Percentiles rank a stretch among this genome's conserved stretches.
Conservation (phyloP, 2,888 invertebrate genomes). For the Dynastes grantii region DNA sequence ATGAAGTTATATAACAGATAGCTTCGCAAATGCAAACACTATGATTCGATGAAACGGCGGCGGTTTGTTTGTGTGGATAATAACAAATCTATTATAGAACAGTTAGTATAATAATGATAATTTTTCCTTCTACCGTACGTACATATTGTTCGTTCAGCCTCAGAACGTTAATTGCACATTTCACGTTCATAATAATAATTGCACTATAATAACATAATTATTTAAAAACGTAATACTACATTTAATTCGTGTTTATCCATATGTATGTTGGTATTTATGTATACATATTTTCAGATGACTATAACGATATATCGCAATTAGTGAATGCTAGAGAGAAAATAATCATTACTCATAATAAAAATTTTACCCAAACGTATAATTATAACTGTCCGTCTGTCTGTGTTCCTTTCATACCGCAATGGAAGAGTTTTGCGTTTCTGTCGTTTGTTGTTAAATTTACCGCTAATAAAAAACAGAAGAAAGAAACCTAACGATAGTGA, state of each 20-base stretch:
- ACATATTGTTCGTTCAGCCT: conserved; percentile 13
- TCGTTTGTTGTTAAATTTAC: conserved; percentile 21
- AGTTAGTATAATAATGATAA: conserved; percentile 18
- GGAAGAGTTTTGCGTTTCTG: conserved; percentile 3
- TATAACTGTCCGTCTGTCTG: conserved; percentile 39
- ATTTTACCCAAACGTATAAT: conserved; percentile 33
- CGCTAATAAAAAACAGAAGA: conserved; percentile 16
- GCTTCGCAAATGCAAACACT: background rate
- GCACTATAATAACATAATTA: conserved; percentile 46
- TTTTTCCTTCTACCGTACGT: conserved; percentile 16
- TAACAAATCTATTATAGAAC: conserved; percentile 16
- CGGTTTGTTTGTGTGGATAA: conserved; percentile 2
- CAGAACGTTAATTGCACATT: conserved; percentile 40
- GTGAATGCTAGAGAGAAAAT: conserved; percentile 36
- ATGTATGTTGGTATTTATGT: conserved; percentile 33
- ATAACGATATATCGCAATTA: conserved; percentile 41
- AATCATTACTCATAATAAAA: conserved; percentile 44
- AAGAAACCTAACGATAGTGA: conserved; percentile 8
- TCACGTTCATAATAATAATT: conserved; percentile 41
- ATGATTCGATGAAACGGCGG: background rate
- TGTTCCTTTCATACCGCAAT: conserved; percentile 7
- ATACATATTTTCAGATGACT: conserved; percentile 27
- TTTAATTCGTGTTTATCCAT: conserved; percentile 41
- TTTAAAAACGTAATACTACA: conserved; percentile 42
- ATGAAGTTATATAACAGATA: background rate